Evolutionary conservation across 1,140 invertebrate genomes (phyloP).

Genomic region (Triops longicaudatus): DNA sequence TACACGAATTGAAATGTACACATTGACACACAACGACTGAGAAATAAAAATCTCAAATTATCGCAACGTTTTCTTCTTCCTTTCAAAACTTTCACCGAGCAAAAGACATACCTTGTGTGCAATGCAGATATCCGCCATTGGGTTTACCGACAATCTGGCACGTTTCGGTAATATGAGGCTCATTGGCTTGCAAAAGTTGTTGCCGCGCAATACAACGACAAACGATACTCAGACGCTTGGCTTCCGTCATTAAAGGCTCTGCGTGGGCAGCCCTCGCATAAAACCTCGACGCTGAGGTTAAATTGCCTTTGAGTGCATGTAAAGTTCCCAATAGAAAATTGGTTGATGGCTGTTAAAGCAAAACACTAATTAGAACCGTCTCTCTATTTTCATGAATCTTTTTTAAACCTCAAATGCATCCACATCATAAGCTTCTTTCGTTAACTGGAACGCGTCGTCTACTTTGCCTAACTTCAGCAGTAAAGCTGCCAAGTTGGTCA

Average conservation of each 20-base stretch:
- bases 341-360: conserved; percentile 49
- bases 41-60: no score
- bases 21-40: no score
- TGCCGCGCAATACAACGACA: conserved; percentile 1
- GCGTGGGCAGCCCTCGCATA: background rate
- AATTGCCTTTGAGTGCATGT: conserved; percentile 55
- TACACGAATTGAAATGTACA: no score
- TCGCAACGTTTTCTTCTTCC: background rate
- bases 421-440: conserved; percentile 48
- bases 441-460: conserved; percentile 49
- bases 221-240: background rate
- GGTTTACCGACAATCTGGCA: background rate
- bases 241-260: background rate
- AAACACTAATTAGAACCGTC: conserved; percentile 18
- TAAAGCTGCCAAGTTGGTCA: conserved; percentile 54
- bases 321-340: conserved; percentile 59
- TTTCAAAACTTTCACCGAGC: background rate
- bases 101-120: background rate
- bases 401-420: conserved; percentile 52
- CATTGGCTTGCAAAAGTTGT: background rate
- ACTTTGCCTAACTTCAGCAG: conserved; percentile 53
- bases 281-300: background rate
- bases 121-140: background rate
- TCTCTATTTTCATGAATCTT: background rate
- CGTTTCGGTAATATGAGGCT: background rate